Percentiles rank a stretch among this genome's conserved stretches.
These are phyloP conservation scores for Planiliza haematocheilus DNA, from an alignment of 2,113 vertebrate species.

Conservation along the genomic window DNA sequence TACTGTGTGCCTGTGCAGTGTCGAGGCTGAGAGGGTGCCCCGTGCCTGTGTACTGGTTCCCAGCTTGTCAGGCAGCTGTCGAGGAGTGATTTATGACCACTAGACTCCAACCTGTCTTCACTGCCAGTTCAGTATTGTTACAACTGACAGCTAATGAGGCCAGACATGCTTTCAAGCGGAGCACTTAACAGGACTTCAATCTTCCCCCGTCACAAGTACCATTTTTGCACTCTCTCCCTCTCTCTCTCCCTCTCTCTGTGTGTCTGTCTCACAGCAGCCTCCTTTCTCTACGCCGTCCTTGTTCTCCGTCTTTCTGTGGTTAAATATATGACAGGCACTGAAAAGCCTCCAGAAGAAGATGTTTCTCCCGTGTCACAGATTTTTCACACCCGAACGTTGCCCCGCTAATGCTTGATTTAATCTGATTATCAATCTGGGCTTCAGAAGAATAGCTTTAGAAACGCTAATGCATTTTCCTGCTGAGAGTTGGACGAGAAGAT, in stretches of 20 bases:
- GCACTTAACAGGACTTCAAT: conserved; percentile 84
- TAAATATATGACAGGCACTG: conserved; percentile 68
- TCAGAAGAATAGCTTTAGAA: neutral
- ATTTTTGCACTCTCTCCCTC: conserved; percentile 63
- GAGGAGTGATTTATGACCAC: conserved; percentile 95
- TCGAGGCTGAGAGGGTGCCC: conserved; percentile 65
- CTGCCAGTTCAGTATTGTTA: conserved; percentile 96
- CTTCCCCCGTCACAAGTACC: conserved; percentile 75
- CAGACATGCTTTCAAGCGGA: conserved; percentile 91
- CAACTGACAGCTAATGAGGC: conserved; percentile 95
- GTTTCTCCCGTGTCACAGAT: conserved; percentile 33
- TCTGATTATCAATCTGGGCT: conserved; percentile 15
- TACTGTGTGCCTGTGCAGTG: conserved; percentile 60
- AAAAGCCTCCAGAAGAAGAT: conserved; percentile 56
- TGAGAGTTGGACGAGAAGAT: neutral
- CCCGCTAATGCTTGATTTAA: conserved; percentile 22
- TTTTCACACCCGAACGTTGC: no score
- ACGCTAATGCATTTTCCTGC: neutral
- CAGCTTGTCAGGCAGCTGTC: conserved; percentile 90
- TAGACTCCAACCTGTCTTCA: conserved; percentile 92
- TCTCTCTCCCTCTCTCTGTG: conserved; percentile 20
- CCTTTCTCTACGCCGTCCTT: conserved; percentile 68
- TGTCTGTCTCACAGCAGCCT: conserved; percentile 51
- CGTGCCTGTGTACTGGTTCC: conserved; percentile 86
- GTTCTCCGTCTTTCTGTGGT: conserved; percentile 67